A percentile compares a stretch with the other conserved stretches of the same genome.
Conservation (phyloP, 2,797 vertebrate genomes). For the Emys orbicularis region DNA sequence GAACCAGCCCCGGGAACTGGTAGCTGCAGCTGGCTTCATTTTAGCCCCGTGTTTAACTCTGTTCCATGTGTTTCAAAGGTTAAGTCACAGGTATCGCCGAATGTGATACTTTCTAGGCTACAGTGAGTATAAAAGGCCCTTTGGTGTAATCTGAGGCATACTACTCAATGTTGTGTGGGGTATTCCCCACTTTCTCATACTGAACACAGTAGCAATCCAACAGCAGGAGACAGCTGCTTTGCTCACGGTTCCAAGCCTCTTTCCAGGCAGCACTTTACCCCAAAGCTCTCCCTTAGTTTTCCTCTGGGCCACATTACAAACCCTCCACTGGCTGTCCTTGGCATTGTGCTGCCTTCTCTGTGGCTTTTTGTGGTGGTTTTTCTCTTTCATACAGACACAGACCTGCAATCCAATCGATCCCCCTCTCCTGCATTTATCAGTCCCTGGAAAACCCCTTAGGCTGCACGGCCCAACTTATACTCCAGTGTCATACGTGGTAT, state of each 20-base stretch:
- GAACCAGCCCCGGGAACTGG: neutral
- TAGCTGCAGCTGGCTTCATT: neutral
- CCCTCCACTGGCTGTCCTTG: neutral
- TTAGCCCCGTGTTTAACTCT: neutral
- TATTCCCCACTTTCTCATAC: neutral
- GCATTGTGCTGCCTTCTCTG: neutral
- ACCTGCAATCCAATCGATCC: neutral
- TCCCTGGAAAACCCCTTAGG: too few species aligned
- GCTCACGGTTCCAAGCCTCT: too few species aligned
- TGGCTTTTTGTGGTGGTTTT: neutral
- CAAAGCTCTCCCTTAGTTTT: neutral
- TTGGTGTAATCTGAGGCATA: neutral
- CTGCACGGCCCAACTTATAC: neutral
- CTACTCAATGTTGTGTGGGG: neutral
- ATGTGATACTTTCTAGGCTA: rapidly evolving
- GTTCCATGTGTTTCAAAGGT: neutral
- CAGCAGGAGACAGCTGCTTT: too few species aligned
- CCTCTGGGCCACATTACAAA: neutral
- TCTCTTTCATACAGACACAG: neutral
- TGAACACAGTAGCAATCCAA: too few species aligned
- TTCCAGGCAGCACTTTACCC: too few species aligned
- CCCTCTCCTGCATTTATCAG: neutral
- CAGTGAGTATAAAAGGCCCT: neutral
- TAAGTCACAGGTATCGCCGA: rapidly evolving
- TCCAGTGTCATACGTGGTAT: neutral